A percentile compares a stretch with the other conserved stretches of the same genome.
Conservation (phyloP, 2,113 vertebrate species). For the Serilophus lunatus region DNA sequence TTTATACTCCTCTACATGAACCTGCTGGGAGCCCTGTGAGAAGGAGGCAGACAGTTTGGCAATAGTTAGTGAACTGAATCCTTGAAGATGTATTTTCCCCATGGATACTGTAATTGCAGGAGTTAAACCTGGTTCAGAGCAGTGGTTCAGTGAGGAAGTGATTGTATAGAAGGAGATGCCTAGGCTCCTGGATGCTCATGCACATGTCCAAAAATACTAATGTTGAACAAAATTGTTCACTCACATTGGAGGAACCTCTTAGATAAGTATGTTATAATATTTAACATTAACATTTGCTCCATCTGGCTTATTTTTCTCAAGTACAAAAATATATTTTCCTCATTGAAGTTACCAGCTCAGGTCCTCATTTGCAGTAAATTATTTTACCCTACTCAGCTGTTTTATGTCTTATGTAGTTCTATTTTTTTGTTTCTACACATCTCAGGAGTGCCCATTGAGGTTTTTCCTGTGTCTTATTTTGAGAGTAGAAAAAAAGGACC, state of each 20-base stretch:
- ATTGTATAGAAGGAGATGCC: not conserved
- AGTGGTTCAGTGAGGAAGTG: not conserved
- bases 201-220: not conserved
- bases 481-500: not conserved
- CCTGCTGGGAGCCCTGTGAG: not conserved
- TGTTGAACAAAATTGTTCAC: not conserved
- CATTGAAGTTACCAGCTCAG: not conserved
- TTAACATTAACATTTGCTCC: not conserved
- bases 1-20: not conserved
- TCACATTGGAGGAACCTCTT: not conserved
- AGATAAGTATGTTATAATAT: not conserved
- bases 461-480: not conserved
- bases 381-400: not conserved
- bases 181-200: not conserved
- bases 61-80: not conserved
- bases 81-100: not conserved
- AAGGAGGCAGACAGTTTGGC: not conserved
- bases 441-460: not conserved
- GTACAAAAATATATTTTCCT: not conserved
- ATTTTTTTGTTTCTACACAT: not conserved
- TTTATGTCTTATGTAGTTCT: not conserved
- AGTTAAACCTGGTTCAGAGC: not conserved
- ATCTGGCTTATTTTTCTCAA: not conserved
- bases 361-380: not conserved
- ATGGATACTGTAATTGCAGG: not conserved